phyloP scores from a whole-genome alignment of 2,888 invertebrate genomes.

The Andrena trimmerana region DNA sequence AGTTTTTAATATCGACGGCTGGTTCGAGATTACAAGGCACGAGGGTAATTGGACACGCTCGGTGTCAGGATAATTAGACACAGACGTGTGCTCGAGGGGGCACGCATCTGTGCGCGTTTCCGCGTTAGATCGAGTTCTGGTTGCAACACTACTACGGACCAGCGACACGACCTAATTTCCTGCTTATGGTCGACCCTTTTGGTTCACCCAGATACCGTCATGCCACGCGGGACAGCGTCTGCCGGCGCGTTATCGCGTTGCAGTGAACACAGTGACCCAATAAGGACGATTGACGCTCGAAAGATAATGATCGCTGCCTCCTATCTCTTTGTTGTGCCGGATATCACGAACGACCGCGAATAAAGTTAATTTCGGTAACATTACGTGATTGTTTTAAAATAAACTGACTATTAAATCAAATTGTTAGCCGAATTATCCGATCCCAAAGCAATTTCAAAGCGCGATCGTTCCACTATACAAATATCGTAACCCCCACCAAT shows the following conservation, averaged over 20 bases:
- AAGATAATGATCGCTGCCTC: conserved; percentile 12
- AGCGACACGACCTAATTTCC: conserved; percentile 70
- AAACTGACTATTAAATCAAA: no score
- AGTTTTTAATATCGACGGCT: no score
- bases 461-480: not conserved
- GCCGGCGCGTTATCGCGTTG: conserved; percentile 55
- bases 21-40: no score
- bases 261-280: conserved; percentile 61
- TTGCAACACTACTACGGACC: conserved; percentile 56
- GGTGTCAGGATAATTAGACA: no score
- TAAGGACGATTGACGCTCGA: conserved; percentile 34
- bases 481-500: not conserved
- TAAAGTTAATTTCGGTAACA: not conserved
- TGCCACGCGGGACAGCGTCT: conserved; percentile 35
- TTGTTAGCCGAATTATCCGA: no score
- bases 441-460: no score
- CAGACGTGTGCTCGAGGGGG: not conserved
- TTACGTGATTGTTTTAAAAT: not conserved
- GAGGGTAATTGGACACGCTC: no score
- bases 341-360: not conserved
- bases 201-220: conserved; percentile 57
- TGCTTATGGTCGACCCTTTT: conserved; percentile 66
- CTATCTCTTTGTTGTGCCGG: conserved; percentile 8
- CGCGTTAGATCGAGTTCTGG: conserved; percentile 40
- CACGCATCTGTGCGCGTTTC: conserved; percentile 52